Percentiles rank a stretch among this genome's conserved stretches.
phyloP scores from a whole-genome alignment of 2,888 invertebrate species.

The Ectemnius continuus region DNA sequence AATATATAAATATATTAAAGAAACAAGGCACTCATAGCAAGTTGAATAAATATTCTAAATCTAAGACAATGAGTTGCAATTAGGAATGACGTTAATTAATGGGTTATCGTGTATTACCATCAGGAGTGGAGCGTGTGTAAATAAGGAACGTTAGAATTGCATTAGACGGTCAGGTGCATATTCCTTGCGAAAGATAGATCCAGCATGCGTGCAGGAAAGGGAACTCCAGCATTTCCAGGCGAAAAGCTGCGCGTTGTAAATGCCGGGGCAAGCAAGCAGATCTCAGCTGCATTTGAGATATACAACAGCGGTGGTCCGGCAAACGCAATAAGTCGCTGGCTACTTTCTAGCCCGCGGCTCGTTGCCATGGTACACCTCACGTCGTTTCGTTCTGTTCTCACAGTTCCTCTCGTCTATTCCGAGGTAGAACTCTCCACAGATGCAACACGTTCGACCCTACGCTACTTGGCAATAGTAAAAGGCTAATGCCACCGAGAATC shows the following conservation, averaged over 20 bases:
- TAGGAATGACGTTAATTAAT: no score
- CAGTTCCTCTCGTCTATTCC: conserved; percentile 2
- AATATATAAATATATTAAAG: no score
- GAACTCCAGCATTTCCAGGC: no score
- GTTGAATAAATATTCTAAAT: no score
- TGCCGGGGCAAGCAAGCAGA: conserved; percentile 42
- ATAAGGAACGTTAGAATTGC: no score
- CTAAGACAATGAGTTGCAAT: no score
- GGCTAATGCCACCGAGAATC: neutral
- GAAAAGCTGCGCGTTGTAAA: conserved; percentile 35
- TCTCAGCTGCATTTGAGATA: conserved; percentile 38
- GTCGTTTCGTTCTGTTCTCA: conserved; percentile 46
- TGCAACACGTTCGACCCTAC: neutral
- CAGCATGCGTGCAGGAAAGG: no score
- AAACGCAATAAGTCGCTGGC: conserved; percentile 61
- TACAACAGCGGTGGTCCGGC: conserved; percentile 41
- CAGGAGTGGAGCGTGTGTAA: no score
- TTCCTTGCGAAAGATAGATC: no score
- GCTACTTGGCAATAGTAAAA: neutral
- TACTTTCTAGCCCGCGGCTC: conserved; percentile 72
- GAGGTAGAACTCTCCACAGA: neutral
- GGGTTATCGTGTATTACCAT: no score
- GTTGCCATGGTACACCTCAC: conserved; percentile 46
- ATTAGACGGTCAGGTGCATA: no score
- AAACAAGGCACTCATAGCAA: no score